Conservation (phyloP, 2,797 vertebrate genomes). For the Catharus ustulatus region DNA sequence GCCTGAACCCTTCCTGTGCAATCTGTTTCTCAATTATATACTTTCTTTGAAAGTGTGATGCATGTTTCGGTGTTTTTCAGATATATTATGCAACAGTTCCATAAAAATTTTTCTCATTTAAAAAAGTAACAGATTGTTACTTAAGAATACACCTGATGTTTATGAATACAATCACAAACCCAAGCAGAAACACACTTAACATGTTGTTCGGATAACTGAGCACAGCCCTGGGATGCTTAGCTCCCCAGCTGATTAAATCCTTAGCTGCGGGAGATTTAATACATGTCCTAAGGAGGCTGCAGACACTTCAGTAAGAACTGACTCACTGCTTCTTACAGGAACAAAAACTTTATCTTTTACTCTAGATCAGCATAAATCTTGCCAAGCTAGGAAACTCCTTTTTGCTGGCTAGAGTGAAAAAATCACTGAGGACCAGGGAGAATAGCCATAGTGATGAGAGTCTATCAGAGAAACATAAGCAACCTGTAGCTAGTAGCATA, state of each 20-base stretch:
- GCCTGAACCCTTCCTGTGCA: background rate
- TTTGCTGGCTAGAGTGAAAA: background rate
- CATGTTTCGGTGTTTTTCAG: background rate
- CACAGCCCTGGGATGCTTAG: background rate
- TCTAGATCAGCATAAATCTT: constrained; percentile 7
- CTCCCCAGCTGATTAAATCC: background rate
- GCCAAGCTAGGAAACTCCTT: background rate
- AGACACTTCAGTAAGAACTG: background rate
- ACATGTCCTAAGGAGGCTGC: background rate
- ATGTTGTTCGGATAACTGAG: background rate
- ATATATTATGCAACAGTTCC: background rate
- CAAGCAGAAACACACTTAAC: background rate
- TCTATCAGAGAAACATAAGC: background rate
- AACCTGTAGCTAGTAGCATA: background rate
- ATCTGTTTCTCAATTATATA: background rate
- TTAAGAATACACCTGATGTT: background rate
- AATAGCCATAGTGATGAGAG: background rate
- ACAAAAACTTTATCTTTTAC: constrained; percentile 3
- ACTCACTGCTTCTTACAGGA: background rate
- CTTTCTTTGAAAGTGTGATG: background rate
- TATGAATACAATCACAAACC: background rate
- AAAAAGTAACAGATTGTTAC: background rate
- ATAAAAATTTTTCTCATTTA: background rate
- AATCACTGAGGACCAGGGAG: background rate
- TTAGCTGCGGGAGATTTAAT: background rate